Percentiles rank a stretch among this genome's conserved stretches.
phyloP scores from a whole-genome alignment of 2,113 vertebrate genomes.

The Channa argus region DNA sequence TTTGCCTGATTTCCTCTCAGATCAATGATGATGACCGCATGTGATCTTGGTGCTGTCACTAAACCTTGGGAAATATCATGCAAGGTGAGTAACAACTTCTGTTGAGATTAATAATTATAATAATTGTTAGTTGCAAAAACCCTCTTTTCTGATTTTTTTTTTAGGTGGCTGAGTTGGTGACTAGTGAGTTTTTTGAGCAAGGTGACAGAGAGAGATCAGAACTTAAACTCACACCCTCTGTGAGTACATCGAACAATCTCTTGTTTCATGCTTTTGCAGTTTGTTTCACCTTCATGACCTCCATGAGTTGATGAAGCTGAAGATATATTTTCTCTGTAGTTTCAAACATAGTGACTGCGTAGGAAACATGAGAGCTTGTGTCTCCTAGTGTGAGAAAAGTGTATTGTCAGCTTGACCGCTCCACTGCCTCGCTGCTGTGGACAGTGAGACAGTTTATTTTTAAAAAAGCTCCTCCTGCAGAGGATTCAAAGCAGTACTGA shows the following conservation, averaged over 20 bases:
- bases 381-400: slow-evolving; percentile 56
- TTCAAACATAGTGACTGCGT: slow-evolving; percentile 40
- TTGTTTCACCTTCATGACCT: slow-evolving; percentile 49
- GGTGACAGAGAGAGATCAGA: slow-evolving; percentile 97
- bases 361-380: slow-evolving; percentile 48
- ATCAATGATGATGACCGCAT: slow-evolving; percentile 99
- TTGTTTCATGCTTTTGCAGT: slow-evolving; percentile 40
- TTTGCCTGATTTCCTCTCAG: slow-evolving; percentile 75
- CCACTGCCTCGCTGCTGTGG: slow-evolving; percentile 27
- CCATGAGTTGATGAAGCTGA: slow-evolving; percentile 41
- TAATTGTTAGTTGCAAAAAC: neutral
- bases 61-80: slow-evolving; percentile 99
- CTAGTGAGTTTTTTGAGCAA: slow-evolving; percentile 99
- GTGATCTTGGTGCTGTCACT: slow-evolving; percentile 98
- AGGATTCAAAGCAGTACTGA: slow-evolving; percentile 31
- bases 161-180: slow-evolving; percentile 98
- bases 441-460: slow-evolving; percentile 35
- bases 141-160: slow-evolving; percentile 46
- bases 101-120: neutral
- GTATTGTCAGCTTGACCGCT: slow-evolving; percentile 61
- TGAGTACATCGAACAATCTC: slow-evolving; percentile 79
- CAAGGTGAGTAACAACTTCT: slow-evolving; percentile 86
- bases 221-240: slow-evolving; percentile 96
- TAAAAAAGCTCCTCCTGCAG: slow-evolving; percentile 20
- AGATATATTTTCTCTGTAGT: slow-evolving; percentile 53